These are phyloP conservation scores for Synanthedon vespiformis DNA, from an alignment of 2,888 invertebrate species.

Conservation along the genomic window DNA sequence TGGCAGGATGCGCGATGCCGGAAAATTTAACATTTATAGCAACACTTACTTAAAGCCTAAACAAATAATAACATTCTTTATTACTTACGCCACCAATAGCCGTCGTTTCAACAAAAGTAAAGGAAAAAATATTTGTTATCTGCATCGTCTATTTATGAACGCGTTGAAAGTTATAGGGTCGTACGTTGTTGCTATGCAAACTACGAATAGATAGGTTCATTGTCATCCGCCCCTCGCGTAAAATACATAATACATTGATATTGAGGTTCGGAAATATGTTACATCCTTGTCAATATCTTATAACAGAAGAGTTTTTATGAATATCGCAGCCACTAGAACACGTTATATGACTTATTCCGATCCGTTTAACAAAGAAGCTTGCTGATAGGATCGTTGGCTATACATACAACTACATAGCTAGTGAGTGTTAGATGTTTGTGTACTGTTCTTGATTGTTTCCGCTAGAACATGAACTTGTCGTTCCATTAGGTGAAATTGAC, in stretches of 20 bases:
- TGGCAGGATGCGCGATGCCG: too few relatives aligned
- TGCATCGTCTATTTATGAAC: constrained; percentile 3
- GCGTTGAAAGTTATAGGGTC: constrained; percentile 1
- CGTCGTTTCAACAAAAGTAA: too few relatives aligned
- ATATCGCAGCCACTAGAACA: not conserved
- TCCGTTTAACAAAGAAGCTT: too few relatives aligned
- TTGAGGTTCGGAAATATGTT: constrained; percentile 7
- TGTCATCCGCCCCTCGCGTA: constrained; percentile 5
- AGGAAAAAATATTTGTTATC: constrained; percentile 1
- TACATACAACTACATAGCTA: too few relatives aligned
- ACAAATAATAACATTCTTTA: too few relatives aligned
- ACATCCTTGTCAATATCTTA: not conserved
- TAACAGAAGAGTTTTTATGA: not conserved
- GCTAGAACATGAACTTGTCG: constrained; percentile 16
- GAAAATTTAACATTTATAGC: too few relatives aligned
- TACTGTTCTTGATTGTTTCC: too few relatives aligned
- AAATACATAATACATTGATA: constrained; percentile 6
- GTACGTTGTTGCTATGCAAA: constrained; percentile 7
- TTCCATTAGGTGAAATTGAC: constrained; percentile 36
- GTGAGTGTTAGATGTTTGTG: too few relatives aligned
- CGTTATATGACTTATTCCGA: not conserved
- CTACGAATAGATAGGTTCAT: constrained; percentile 6
- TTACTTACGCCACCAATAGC: too few relatives aligned
- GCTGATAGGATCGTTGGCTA: too few relatives aligned
- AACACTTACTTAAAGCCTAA: too few relatives aligned